phyloP scores from a whole-genome alignment of 2,888 invertebrate genomes.

The Latheticus oryzae region DNA sequence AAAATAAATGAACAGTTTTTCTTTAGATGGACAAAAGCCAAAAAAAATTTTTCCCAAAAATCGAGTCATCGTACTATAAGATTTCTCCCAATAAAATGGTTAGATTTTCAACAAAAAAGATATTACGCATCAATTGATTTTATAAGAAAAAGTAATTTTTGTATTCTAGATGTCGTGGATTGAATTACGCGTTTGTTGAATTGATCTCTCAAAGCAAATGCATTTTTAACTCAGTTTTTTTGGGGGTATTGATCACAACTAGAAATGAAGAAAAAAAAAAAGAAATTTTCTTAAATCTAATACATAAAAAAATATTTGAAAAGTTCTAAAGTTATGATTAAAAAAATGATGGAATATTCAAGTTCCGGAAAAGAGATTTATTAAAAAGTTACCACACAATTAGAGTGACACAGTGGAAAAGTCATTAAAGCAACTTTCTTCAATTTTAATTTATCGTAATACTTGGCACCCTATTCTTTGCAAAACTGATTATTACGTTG shows the following conservation, averaged over 20 bases:
- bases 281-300: no score
- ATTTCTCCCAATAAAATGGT: no score
- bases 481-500: conserved; percentile 11
- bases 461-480: conserved; percentile 17
- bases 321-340: background rate
- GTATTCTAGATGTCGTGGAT: no score
- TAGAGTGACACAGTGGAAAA: conserved; percentile 11
- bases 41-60: conserved; percentile 3
- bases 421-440: conserved; percentile 6
- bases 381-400: conserved; percentile 19
- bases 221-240: no score
- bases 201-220: no score
- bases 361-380: conserved; percentile 18
- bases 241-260: no score
- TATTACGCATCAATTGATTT: no score
- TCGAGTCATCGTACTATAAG: conserved; percentile 12
- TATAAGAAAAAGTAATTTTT: no score
- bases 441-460: conserved; percentile 19
- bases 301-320: no score
- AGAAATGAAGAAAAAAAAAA: no score
- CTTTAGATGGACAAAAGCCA: conserved; percentile 14
- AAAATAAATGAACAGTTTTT: conserved; percentile 14
- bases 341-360: conserved; percentile 16
- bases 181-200: no score
- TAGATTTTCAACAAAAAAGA: no score